Base-by-base conservation (phyloP, 2,113 vertebrate species). In the Cryptotis parvus region DNA sequence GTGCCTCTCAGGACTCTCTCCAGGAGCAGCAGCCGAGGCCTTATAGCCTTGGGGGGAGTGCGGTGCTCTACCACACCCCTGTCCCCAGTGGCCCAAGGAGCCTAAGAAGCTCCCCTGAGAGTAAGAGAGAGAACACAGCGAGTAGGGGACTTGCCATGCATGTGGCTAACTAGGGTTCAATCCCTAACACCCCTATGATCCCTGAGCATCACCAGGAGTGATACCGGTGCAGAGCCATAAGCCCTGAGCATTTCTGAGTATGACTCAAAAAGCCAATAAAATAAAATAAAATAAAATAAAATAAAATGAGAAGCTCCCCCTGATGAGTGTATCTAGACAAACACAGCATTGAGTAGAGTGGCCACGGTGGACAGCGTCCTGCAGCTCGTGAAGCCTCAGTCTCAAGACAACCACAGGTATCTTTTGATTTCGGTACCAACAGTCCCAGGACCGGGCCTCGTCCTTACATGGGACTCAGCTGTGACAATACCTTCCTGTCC, bases 31-130 rank as follows among this genome's bases (percentile, higher is more conserved):
- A 24, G 20, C 9, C 4, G 11, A 9, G 33, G 26, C 1, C 0
- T 12, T 0, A 7, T 3, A 3, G 0, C 4, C 80, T 49, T 65
- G 0, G 0, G 1, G 2, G 1, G 3, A 3, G 20, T 10, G 35
- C 24, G 55, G 55, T 58, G 18, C 55, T 24, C 27, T 24, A 24
- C 37, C 3, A 9, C 3, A 0, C 35, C 35, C 9, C 43, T 49
- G 31, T 26, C 55, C 9, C 6, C 0, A 9, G 14, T 1, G 61
- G 61, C 14, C 66, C 12, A 10, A 49, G 27, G 26, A 4, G 9
- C 55, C 41, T 39, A 29, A 20, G n/a, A 12, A 33, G 29, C 45
- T 6, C 45, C 45, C 45, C 45, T 14, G 14, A 49, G 45, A 14
- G 45, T 14, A 9, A 49, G 45, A 49, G 45, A 49, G 45, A 49